Conservation (phyloP, 1,140 invertebrate species). For the Colletes gigas region DNA sequence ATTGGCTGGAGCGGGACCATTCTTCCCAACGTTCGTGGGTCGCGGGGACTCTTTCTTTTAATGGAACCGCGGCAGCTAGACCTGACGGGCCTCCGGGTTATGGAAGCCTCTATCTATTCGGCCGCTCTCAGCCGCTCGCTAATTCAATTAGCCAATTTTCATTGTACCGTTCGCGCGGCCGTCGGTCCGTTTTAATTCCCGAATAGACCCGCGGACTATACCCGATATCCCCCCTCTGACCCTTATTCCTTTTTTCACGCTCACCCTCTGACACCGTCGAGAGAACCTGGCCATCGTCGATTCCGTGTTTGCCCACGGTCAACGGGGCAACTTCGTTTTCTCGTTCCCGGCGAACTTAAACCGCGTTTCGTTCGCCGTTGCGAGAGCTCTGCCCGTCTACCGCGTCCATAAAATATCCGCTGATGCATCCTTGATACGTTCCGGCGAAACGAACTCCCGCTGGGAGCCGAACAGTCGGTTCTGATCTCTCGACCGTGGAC, state of each 20-base stretch:
- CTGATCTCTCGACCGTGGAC: not conserved
- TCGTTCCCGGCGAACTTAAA: not conserved
- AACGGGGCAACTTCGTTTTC: conserved; percentile 23
- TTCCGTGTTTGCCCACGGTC: conserved; percentile 33
- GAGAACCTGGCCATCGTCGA: not conserved
- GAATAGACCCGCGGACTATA: conserved; percentile 46
- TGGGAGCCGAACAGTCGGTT: not conserved
- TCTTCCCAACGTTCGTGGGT: conserved; percentile 3
- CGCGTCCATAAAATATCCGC: not conserved
- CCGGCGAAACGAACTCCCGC: not conserved
- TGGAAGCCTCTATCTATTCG: conserved; percentile 8
- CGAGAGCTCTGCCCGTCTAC: not conserved
- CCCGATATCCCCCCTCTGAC: conserved; percentile 16
- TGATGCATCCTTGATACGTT: conserved; percentile 5
- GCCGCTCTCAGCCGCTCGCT: not conserved
- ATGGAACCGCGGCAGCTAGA: conserved; percentile 25
- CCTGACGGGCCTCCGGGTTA: conserved; percentile 2
- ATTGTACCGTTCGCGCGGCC: conserved; percentile 53
- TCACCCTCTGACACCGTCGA: not conserved
- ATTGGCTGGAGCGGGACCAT: conserved; percentile 1
- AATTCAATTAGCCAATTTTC: conserved; percentile 45
- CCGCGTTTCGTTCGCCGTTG: no score
- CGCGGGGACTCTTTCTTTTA: conserved; percentile 14
- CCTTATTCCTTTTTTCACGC: conserved; percentile 33
- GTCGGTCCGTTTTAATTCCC: conserved; percentile 54